These are phyloP conservation scores for Diaprepes abbreviatus DNA, from an alignment of 2,888 invertebrate genomes.

Conservation along the genomic window DNA sequence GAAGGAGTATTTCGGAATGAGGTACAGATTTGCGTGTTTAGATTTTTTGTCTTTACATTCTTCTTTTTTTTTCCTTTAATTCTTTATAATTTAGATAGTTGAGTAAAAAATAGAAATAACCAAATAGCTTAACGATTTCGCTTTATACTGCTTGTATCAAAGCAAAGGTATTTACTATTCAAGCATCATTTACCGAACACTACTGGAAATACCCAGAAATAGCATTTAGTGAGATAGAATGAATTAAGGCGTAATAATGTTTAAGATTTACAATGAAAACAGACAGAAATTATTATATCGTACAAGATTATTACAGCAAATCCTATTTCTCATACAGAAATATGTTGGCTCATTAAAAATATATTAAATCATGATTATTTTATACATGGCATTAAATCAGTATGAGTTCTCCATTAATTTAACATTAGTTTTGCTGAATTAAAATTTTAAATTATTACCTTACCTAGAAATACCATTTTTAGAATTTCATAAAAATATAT, in stretches of 20 bases:
- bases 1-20: too few species aligned
- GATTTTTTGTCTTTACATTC: too few species aligned
- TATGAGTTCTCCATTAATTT: constrained; percentile 47
- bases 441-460: constrained; percentile 37
- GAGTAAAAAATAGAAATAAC: too few species aligned
- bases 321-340: background rate
- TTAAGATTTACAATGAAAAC: too few species aligned
- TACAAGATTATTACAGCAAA: background rate
- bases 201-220: too few species aligned
- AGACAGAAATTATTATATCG: background rate
- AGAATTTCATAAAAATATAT: constrained; percentile 21
- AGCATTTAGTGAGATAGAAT: too few species aligned
- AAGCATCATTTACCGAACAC: background rate
- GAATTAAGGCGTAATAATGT: background rate
- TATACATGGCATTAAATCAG: constrained; percentile 39
- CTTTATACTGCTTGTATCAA: background rate
- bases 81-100: too few species aligned
- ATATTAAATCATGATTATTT: constrained; percentile 37
- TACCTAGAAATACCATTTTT: constrained; percentile 22
- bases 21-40: too few species aligned
- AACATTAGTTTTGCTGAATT: constrained; percentile 44
- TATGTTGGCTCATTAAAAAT: constrained; percentile 40
- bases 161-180: background rate
- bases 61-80: too few species aligned
- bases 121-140: too few species aligned